phyloP scores from a whole-genome alignment of 2,888 invertebrate genomes.

The Micropterix aruncella region DNA sequence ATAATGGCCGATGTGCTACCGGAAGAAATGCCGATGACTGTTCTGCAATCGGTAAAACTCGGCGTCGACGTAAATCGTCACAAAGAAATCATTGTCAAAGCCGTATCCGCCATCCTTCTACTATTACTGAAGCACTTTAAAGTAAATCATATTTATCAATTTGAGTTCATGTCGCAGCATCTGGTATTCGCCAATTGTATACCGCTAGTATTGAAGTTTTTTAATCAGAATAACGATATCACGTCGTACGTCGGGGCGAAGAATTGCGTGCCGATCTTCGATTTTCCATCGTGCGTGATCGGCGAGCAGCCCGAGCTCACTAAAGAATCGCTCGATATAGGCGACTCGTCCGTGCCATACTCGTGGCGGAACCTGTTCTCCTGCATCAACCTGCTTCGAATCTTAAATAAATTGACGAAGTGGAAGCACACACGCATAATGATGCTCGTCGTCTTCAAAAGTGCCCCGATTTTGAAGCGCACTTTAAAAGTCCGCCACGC shows the following conservation, averaged over 20 bases:
- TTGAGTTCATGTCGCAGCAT: constrained; percentile 98
- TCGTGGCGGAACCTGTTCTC: constrained; percentile 98
- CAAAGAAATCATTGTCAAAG: constrained; percentile 97
- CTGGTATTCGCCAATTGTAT: constrained; percentile 98
- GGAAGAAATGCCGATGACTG: constrained; percentile 95
- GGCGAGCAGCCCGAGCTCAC: constrained; percentile 91
- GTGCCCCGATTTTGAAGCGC: constrained; percentile 94
- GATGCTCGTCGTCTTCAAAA: constrained; percentile 99
- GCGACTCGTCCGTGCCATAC: constrained; percentile 64
- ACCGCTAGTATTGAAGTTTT: constrained; percentile 93
- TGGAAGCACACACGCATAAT: constrained; percentile 99
- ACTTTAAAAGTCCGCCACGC: constrained; percentile 91
- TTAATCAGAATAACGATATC: constrained; percentile 81
- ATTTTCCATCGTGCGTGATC: constrained; percentile 92
- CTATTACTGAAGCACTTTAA: constrained; percentile 95
- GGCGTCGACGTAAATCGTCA: constrained; percentile 97
- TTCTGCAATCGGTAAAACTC: constrained; percentile 85
- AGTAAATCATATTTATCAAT: constrained; percentile 94
- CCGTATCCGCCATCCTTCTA: constrained; percentile 79
- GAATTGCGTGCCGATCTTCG: constrained; percentile 83
- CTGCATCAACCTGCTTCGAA: constrained; percentile 89
- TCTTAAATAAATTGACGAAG: constrained; percentile 96
- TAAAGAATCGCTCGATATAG: constrained; percentile 78
- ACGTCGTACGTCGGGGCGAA: constrained; percentile 89
- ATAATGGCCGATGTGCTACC: constrained; percentile 96